phyloP scores from a whole-genome alignment of 2,113 vertebrate genomes.

The Ondatra zibethicus region DNA sequence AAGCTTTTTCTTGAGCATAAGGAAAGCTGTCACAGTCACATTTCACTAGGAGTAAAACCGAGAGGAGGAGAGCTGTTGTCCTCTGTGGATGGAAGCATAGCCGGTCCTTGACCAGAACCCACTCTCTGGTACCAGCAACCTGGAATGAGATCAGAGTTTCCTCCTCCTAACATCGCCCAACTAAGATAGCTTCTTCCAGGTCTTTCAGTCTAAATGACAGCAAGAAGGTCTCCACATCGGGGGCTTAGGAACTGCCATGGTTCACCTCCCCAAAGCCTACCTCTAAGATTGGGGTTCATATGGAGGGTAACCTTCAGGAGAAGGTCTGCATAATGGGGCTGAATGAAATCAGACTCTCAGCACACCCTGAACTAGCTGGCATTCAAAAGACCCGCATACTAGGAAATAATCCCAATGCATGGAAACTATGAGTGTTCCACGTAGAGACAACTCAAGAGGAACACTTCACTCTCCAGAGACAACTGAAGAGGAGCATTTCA shows the following conservation, averaged over 20 bases:
- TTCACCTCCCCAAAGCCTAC: neutral
- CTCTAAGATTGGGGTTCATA: neutral
- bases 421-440: neutral
- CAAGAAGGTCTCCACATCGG: neutral
- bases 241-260: neutral
- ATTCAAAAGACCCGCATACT: neutral
- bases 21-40: neutral
- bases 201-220: neutral
- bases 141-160: neutral
- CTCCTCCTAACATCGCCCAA: no score
- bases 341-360: neutral
- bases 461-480: neutral
- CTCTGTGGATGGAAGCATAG: neutral
- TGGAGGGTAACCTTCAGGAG: neutral
- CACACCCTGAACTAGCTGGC: neutral
- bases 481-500: no score
- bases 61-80: neutral
- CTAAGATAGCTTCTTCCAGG: neutral
- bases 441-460: neutral
- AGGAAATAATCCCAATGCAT: neutral
- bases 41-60: neutral
- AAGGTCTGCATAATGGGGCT: neutral
- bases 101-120: neutral
- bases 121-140: neutral
- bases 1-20: neutral